A percentile compares a stretch with the other conserved stretches of the same genome.
Conservation (phyloP, 1,140 invertebrate species). For the Magallana angulata region DNA sequence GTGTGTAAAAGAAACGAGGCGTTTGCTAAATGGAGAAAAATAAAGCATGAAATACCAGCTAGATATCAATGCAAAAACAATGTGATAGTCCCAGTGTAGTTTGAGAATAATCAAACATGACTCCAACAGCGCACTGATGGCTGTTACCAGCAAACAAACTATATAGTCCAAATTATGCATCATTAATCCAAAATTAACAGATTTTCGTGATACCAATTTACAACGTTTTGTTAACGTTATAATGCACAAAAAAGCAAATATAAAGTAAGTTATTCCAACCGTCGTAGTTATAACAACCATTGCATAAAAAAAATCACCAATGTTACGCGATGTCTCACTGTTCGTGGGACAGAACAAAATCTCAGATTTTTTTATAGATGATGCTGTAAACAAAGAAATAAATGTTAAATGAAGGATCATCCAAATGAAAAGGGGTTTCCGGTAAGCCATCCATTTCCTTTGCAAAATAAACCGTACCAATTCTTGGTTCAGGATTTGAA, state of each 20-base stretch:
- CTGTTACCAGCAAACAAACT: not conserved
- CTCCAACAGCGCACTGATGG: not conserved
- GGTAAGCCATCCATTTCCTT: conserved; percentile 57
- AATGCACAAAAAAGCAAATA: not conserved
- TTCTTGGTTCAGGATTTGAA: conserved; percentile 53
- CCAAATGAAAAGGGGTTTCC: conserved; percentile 49
- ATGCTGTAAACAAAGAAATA: conserved; percentile 50
- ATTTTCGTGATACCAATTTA: too few relatives aligned
- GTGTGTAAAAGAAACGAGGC: conserved; percentile 62
- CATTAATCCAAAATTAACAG: not conserved
- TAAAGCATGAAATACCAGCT: conserved; percentile 64
- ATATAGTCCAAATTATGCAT: not conserved
- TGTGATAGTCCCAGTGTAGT: not conserved
- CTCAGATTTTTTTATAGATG: not conserved
- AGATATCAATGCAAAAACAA: conserved; percentile 55
- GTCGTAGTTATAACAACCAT: not conserved
- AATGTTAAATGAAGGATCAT: conserved; percentile 55
- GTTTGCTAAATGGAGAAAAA: conserved; percentile 53
- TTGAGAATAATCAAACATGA: not conserved
- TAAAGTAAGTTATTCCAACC: not conserved
- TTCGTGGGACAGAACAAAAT: not conserved
- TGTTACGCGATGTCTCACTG: not conserved
- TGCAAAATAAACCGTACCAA: conserved; percentile 53
- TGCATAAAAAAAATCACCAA: not conserved
- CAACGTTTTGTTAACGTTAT: not conserved